phyloP scores from a whole-genome alignment of 2,888 invertebrate species.

The Leptopterna dolabrata region DNA sequence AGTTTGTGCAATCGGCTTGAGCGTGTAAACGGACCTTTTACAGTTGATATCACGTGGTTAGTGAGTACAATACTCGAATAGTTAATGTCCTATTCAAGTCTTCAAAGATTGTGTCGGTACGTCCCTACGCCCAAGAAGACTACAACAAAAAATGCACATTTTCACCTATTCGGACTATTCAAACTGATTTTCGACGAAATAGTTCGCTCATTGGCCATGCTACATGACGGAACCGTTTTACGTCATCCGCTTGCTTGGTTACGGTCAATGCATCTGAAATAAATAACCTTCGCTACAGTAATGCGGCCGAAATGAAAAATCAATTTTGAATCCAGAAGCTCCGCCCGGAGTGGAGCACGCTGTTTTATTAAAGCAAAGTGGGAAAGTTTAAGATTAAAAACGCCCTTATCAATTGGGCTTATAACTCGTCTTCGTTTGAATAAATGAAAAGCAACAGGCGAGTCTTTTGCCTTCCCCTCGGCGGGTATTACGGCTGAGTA shows the following conservation, averaged over 20 bases:
- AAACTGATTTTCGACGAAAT: too few relatives aligned
- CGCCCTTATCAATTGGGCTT: neutral
- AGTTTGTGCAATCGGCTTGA: too few relatives aligned
- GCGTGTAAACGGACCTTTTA: too few relatives aligned
- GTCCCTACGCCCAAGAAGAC: too few relatives aligned
- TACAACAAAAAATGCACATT: too few relatives aligned
- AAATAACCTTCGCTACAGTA: neutral
- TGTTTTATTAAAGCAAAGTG: neutral
- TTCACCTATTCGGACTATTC: too few relatives aligned
- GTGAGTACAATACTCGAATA: too few relatives aligned
- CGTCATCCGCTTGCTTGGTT: neutral
- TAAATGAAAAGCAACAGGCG: constrained; percentile 14
- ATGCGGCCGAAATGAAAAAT: neutral
- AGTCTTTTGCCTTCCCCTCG: neutral
- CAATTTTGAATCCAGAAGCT: neutral
- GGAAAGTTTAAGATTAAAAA: neutral
- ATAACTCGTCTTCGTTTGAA: neutral
- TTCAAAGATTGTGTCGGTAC: too few relatives aligned
- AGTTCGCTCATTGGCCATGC: too few relatives aligned
- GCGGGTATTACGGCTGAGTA: neutral
- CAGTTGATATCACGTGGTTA: too few relatives aligned
- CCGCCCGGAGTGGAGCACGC: neutral
- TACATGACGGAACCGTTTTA: neutral
- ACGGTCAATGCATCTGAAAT: neutral
- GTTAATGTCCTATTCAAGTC: too few relatives aligned